Percentiles rank a stretch among this genome's conserved stretches.
These are phyloP conservation scores for Neolamprologus cancellatus DNA, from an alignment of 2,113 vertebrate species.

Conservation along the genomic window DNA sequence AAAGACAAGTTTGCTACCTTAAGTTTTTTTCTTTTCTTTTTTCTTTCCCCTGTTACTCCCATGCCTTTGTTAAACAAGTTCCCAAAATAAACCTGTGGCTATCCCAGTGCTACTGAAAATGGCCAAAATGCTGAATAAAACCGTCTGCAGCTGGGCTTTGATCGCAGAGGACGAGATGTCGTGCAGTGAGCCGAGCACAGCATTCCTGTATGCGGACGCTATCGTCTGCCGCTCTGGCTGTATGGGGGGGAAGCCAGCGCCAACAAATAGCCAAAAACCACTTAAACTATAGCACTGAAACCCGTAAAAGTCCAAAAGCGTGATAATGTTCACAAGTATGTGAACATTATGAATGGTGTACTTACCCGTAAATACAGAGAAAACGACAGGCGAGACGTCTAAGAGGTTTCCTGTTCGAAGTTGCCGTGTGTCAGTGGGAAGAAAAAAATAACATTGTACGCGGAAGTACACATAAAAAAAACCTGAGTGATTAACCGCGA, in stretches of 20 bases:
- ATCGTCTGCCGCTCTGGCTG: slow-evolving; percentile 11
- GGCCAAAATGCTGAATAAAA: not conserved
- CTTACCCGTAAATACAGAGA: slow-evolving; percentile 59
- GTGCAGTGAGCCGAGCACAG: slow-evolving; percentile 21
- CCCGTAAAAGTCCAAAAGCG: not conserved
- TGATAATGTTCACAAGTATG: not conserved
- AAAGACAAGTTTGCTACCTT: not conserved
- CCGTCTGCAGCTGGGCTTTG: not conserved
- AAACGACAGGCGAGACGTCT: slow-evolving; percentile 41
- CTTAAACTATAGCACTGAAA: not conserved
- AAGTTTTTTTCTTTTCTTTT: not conserved
- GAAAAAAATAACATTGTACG: slow-evolving; percentile 61
- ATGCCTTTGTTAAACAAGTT: not conserved
- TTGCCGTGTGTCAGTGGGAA: slow-evolving; percentile 60
- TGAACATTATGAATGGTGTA: not conserved
- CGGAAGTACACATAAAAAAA: slow-evolving; percentile 65
- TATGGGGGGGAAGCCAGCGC: not conserved
- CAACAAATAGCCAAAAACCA: not conserved
- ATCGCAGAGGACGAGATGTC: not conserved
- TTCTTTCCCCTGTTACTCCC: not conserved
- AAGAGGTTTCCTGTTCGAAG: slow-evolving; percentile 64
- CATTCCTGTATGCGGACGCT: slow-evolving; percentile 28
- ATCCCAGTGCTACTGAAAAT: not conserved
- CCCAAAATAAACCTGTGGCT: accelerated
- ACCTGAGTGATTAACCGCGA: not conserved